Conservation (phyloP, 2,888 invertebrate species). For the Adelognathus sp. region DNA sequence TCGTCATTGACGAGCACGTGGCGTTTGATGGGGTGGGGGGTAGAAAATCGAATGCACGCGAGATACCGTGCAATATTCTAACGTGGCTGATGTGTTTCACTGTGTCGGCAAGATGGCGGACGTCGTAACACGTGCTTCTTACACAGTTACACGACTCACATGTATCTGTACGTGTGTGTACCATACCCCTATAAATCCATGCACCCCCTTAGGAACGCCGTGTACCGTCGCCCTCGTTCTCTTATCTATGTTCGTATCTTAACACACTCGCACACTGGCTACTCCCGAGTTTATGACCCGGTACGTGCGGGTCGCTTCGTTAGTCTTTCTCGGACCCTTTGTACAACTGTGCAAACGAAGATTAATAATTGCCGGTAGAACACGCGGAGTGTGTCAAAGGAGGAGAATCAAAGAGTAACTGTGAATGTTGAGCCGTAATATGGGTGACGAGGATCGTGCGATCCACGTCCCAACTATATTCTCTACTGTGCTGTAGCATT, state of each 20-base stretch:
- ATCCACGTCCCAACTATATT: background rate
- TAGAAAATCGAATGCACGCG: background rate
- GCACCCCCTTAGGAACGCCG: background rate
- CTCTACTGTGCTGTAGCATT: no score
- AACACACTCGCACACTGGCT: background rate
- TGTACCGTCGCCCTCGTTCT: background rate
- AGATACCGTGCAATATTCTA: background rate
- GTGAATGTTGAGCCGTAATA: background rate
- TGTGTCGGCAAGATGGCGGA: constrained; percentile 1
- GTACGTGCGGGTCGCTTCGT: constrained; percentile 36
- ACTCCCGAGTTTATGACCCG: background rate
- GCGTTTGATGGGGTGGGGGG: background rate
- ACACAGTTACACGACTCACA: background rate
- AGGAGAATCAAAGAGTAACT: constrained; percentile 28
- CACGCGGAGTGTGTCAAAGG: constrained; percentile 26
- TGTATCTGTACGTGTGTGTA: background rate
- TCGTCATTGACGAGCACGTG: background rate
- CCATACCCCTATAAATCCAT: background rate
- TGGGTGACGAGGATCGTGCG: constrained; percentile 5
- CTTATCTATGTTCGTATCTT: background rate
- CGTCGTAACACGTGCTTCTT: constrained; percentile 6
- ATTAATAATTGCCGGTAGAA: constrained; percentile 36
- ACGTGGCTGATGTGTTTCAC: background rate
- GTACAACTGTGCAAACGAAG: constrained; percentile 41
- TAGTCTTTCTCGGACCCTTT: constrained; percentile 32